Conservation (phyloP, 2,888 invertebrate genomes). For the Automeris io region DNA sequence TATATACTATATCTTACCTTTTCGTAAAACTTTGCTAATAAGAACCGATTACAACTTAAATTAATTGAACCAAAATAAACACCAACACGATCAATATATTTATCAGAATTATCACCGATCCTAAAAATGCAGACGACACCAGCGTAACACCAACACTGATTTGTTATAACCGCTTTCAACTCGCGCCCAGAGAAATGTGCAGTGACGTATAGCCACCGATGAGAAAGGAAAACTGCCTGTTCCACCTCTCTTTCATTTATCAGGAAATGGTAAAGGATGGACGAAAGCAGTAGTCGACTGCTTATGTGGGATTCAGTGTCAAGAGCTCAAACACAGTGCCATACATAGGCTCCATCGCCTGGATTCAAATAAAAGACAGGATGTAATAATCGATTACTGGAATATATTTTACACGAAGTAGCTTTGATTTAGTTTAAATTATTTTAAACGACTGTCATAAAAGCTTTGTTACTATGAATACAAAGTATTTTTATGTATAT, state of each 20-base stretch:
- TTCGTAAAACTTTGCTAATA: conserved; percentile 1
- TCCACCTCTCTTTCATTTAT: conserved; percentile 45
- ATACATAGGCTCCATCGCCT: conserved; percentile 12
- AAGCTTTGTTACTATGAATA: too few species aligned
- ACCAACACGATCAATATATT: conserved; percentile 6
- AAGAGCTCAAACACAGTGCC: conserved; percentile 27
- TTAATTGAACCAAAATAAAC: conserved; percentile 1
- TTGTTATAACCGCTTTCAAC: conserved; percentile 40
- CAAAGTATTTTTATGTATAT: neutral
- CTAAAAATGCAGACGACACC: conserved; percentile 59
- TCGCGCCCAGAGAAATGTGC: conserved; percentile 64
- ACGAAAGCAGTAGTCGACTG: conserved; percentile 54
- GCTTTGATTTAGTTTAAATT: neutral
- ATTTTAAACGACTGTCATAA: neutral
- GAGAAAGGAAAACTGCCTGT: conserved; percentile 66
- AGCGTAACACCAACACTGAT: conserved; percentile 61
- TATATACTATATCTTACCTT: conserved; percentile 1
- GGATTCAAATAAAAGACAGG: conserved; percentile 3
- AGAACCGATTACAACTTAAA: neutral
- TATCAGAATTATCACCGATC: conserved; percentile 17
- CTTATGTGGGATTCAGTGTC: conserved; percentile 69
- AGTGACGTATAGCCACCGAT: conserved; percentile 49
- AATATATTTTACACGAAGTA: neutral
- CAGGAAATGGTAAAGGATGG: conserved; percentile 40
- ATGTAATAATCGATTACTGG: conserved; percentile 4